A percentile compares a stretch with the other conserved stretches of the same genome.
Evolutionary conservation across 2,888 invertebrate species (phyloP).

Genomic region (Tillus elongatus): DNA sequence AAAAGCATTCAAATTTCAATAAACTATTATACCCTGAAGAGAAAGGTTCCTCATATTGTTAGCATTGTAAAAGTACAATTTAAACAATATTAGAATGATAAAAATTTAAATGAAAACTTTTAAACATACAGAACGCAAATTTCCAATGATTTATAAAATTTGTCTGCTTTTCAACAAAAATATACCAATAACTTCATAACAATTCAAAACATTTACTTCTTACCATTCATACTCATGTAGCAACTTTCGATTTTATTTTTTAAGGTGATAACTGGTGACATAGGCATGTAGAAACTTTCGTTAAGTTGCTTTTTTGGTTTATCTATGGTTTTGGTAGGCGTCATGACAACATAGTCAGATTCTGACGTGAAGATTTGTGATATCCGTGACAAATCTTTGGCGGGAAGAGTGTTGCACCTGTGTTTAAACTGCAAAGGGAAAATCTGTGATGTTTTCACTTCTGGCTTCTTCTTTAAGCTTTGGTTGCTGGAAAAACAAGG

Average conservation of each 20-base stretch:
- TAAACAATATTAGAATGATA: too few relatives aligned
- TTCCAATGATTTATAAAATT: too few relatives aligned
- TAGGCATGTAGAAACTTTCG: slow-evolving; percentile 35
- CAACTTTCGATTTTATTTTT: slow-evolving; percentile 31
- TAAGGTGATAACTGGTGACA: slow-evolving; percentile 32
- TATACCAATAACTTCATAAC: not conserved
- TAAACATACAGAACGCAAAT: too few relatives aligned
- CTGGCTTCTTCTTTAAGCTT: too few relatives aligned
- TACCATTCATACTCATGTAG: slow-evolving; percentile 35
- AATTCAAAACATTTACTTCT: slow-evolving; percentile 17
- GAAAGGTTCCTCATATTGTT: too few relatives aligned
- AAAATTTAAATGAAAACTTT: too few relatives aligned
- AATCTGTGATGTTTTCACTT: too few relatives aligned
- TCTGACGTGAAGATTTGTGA: slow-evolving; percentile 35
- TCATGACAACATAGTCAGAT: slow-evolving; percentile 37
- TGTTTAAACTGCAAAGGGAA: slow-evolving; percentile 24
- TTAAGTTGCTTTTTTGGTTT: slow-evolving; percentile 20
- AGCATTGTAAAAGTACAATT: too few relatives aligned
- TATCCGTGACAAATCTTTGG: slow-evolving; percentile 35
- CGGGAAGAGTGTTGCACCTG: slow-evolving; percentile 36
- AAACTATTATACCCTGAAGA: too few relatives aligned
- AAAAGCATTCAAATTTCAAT: too few relatives aligned
- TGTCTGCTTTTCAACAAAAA: too few relatives aligned
- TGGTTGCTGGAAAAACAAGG: too few relatives aligned
- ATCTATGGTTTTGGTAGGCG: slow-evolving; percentile 27